Evolutionary conservation across 2,888 invertebrate genomes (phyloP).

Genomic region (Periphyllus acericola): DNA sequence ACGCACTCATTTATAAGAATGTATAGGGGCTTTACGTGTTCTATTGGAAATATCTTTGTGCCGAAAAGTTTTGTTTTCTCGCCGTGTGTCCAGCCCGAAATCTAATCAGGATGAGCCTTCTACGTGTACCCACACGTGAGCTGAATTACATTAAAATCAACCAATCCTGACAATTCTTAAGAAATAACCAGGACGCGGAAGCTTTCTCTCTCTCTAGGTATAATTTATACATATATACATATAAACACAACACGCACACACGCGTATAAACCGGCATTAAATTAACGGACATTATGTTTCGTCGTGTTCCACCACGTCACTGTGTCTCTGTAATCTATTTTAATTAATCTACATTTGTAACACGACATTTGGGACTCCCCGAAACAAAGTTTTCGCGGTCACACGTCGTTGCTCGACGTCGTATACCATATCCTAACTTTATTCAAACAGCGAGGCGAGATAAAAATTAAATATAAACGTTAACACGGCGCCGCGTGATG

Average conservation of each 20-base stretch:
- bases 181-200: neutral
- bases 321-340: constrained; percentile 15
- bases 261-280: constrained; percentile 18
- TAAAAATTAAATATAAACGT: constrained; percentile 12
- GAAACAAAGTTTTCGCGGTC: constrained; percentile 40
- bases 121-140: neutral
- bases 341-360: constrained; percentile 40
- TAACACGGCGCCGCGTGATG: neutral
- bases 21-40: neutral
- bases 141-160: constrained; percentile 24
- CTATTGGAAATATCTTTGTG: neutral
- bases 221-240: neutral
- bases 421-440: constrained; percentile 5
- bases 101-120: constrained; percentile 19
- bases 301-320: constrained; percentile 11
- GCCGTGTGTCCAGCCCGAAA: neutral
- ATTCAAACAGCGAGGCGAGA: neutral
- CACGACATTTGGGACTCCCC: constrained; percentile 3
- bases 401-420: neutral
- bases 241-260: neutral
- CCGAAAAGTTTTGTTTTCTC: constrained; percentile 5
- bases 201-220: neutral
- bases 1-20: neutral
- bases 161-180: constrained; percentile 4
- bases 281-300: constrained; percentile 13